A percentile compares a stretch with the other conserved stretches of the same genome.
Conservation (phyloP, 35 echinoderm and acorn worm species). For the Nesometra sesokonis region DNA sequence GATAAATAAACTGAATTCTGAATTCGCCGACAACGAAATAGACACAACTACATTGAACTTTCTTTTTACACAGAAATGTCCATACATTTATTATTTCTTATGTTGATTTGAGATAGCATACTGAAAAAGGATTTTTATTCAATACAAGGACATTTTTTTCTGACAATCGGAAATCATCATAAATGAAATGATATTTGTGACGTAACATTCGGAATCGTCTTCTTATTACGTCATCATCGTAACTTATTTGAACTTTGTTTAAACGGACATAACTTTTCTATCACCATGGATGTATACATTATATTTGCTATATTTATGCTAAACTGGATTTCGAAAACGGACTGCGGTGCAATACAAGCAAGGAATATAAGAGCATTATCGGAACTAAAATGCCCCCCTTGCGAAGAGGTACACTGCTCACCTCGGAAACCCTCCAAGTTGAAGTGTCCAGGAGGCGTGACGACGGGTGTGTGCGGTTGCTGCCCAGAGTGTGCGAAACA, state of each 20-base stretch:
- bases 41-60: no score
- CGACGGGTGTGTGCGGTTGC: constrained; percentile 71
- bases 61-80: no score
- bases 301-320: neutral
- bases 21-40: no score
- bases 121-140: no score
- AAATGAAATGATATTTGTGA: neutral
- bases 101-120: no score
- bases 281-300: neutral
- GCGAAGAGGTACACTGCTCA: constrained; percentile 66
- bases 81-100: no score
- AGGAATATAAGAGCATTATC: neutral
- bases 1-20: no score
- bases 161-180: neutral
- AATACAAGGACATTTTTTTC: neutral
- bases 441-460: constrained; percentile 74
- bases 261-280: neutral
- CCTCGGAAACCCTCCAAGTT: constrained; percentile 67
- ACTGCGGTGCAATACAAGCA: neutral
- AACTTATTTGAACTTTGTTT: neutral
- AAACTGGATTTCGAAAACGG: neutral
- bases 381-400: constrained; percentile 50
- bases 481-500: constrained; percentile 79
- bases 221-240: neutral
- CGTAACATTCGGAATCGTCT: neutral